Evolutionary conservation across 2,888 invertebrate genomes (phyloP), one percentile per base, ranked within the genome.

Genomic region (Chloromyia formosa): DNA sequence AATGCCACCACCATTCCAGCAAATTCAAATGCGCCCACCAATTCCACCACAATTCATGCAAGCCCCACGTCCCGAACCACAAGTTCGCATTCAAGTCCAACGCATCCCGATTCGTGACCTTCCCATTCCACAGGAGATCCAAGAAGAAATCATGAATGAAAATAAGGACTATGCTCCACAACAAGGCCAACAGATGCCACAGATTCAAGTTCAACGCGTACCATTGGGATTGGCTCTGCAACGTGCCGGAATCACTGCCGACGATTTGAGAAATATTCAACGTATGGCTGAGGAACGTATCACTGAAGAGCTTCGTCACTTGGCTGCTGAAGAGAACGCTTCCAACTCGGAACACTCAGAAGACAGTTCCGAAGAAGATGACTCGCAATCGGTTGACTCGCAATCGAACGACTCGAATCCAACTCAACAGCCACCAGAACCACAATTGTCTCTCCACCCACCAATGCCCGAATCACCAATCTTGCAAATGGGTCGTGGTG

Each of bases 91-190:
- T 74, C 85, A 86, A 68, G 84, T 86, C 73, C 86, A 86, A 78
- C 86, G 87, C 77, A 81, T 88, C 77, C 87, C 87, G 45, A 84
- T 88, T 78, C 81, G 83, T 71, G 83, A 83, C 76, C 82, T 85
- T 82, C 80, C 83, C 83, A 78, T 86, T 82, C 80, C 82, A 78
- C 83, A 84, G 75, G 83, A 84, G 78, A 81, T 79, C 45, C 84
- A 85, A 77, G 80, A 86, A 68, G 84, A 45, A 18, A 27, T 64
- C 7, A 56, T 71, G 42, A 40, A 56, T 14, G 56, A 40, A 9
- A n/a, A 12, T 23, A 53, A 54, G 18, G 35, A 56, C 54, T 53
- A 40, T 16, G 22, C 27, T 3, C 71, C 60, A 56, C 23, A 42
- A 16, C 42, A 35, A 5, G n/a, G 60, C 1, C 58, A 58, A 58